phyloP scores from a whole-genome alignment of 1,140 invertebrate genomes.

The Achroia grisella region DNA sequence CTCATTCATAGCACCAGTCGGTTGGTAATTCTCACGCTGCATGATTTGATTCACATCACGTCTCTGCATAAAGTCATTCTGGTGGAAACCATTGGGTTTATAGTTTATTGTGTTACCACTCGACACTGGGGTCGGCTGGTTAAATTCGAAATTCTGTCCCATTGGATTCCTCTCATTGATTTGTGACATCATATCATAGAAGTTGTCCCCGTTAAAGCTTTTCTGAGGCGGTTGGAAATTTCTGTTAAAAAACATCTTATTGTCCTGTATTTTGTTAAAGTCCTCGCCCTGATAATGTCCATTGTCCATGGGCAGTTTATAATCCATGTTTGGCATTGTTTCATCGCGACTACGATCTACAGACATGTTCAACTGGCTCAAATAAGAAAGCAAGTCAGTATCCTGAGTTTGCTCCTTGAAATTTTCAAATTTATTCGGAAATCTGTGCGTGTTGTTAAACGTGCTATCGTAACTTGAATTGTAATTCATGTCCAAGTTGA shows the following conservation, averaged over 20 bases:
- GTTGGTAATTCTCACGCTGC: constrained; percentile 36
- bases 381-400: constrained; percentile 43
- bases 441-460: constrained; percentile 34
- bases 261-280: constrained; percentile 45
- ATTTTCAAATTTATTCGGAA: constrained; percentile 44
- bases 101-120: constrained; percentile 31
- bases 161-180: constrained; percentile 32
- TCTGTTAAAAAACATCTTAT: constrained; percentile 44
- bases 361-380: constrained; percentile 48
- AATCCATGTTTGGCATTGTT: constrained; percentile 34
- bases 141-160: constrained; percentile 43
- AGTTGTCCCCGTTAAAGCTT: constrained; percentile 43
- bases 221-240: constrained; percentile 35
- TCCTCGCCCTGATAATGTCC: constrained; percentile 44
- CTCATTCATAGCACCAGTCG: constrained; percentile 30
- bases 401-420: constrained; percentile 49
- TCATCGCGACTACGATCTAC: constrained; percentile 38
- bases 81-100: constrained; percentile 53
- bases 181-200: constrained; percentile 43
- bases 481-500: constrained; percentile 52
- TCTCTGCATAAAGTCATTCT: constrained; percentile 47
- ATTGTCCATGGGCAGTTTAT: constrained; percentile 46
- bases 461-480: constrained; percentile 37
- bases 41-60: constrained; percentile 42
- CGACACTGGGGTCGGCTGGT: constrained; percentile 22